Evolutionary conservation across 30 jellyfish, hydroid and myxozoan species (phyloP), one percentile per base, ranked within the genome.

Genomic region (Turritopsis rubra): DNA sequence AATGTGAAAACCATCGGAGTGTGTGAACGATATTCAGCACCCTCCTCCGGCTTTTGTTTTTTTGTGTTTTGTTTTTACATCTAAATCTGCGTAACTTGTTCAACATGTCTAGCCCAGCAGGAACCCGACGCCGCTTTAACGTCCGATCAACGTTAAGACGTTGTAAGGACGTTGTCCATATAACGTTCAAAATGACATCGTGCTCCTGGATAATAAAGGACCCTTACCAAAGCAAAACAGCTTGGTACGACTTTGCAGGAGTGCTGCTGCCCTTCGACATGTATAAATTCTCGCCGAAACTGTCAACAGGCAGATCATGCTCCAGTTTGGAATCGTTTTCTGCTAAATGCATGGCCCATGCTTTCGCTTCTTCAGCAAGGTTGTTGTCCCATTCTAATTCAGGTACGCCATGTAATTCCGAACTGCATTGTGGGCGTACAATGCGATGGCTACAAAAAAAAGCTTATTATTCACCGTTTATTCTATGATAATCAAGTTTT

Each of bases 221-320:
- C n/a, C n/a, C 83, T 80, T 30, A 80, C 87, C 87, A 80, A 7
- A 26, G 80, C 79, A 80, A 28, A 16, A 65, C 87, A 52, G 87
- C 87, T 53, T 80, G 87, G 19, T 65, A 53, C 0, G 66, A 41
- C 27, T 29, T 18, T 28, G 76, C 87, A 3, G 87, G 80, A 19
- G 41, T n/a, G 29, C 87, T 80, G 17, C 66, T 80, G 26, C 87
- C 87, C 66, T 80, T 65, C 26, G 87, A 80, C 70, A 41, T 4
- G 81, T 80, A 80, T 1, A 80, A 18, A 27, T 80, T 80, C 70
- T 80, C 87, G 20, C 87, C 87, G 66, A 41, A 80, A 1, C 79
- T 82, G 4, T 80, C 54, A n/a, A 65, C 28, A 13, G 87, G 70
- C 28, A n/a, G 31, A n/a, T 23, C 28, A 53, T 52, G 87, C n/a